phyloP scores from a whole-genome alignment of 2,797 vertebrate species.

The Fratercula arctica region DNA sequence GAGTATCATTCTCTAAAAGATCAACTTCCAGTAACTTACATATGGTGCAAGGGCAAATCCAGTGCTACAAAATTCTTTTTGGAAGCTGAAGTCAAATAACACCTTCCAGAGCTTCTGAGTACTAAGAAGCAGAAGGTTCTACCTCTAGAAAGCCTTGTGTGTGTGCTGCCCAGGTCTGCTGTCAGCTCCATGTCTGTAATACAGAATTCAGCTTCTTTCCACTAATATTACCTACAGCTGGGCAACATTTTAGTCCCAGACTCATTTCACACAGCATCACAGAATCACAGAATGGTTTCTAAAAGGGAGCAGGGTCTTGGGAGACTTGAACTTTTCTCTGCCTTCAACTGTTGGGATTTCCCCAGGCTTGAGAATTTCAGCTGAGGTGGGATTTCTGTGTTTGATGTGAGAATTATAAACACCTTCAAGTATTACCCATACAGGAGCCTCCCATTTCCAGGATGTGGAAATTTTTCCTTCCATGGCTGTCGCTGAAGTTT shows the following conservation, averaged over 20 bases:
- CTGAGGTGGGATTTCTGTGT: neutral
- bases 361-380: neutral
- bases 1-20: neutral
- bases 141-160: accelerated
- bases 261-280: neutral
- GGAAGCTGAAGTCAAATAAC: neutral
- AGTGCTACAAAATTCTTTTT: neutral
- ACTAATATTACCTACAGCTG: neutral
- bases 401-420: neutral
- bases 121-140: neutral
- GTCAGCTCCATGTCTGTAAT: neutral
- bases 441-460: neutral
- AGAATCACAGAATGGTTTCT: neutral
- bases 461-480: neutral
- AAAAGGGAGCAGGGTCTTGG: neutral
- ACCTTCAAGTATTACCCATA: neutral
- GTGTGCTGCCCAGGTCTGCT: neutral
- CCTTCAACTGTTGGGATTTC: neutral
- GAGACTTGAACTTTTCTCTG: neutral
- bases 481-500: neutral
- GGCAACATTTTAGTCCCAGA: neutral
- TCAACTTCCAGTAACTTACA: neutral
- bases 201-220: neutral
- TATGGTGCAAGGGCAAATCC: neutral
- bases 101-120: neutral